Percentiles rank a stretch among this genome's conserved stretches.
Evolutionary conservation across 2,888 invertebrate genomes (phyloP).

Genomic region (Drymonia ruficornis): DNA sequence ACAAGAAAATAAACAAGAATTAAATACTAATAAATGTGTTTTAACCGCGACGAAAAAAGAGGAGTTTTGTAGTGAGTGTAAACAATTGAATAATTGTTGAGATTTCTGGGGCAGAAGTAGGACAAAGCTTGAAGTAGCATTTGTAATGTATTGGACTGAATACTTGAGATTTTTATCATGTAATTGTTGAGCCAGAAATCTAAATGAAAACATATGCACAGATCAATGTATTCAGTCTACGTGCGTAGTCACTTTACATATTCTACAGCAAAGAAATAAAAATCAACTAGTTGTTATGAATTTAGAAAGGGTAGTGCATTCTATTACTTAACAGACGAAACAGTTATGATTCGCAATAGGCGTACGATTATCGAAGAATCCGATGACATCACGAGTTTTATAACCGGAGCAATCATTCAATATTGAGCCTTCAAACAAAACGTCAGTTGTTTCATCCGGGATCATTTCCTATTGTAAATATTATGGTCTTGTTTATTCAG

Average conservation of each 20-base stretch:
- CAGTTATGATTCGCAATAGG: constrained; percentile 27
- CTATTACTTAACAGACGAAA: constrained; percentile 35
- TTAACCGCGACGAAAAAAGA: too few relatives aligned
- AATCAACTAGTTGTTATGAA: constrained; percentile 22
- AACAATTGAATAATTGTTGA: background rate
- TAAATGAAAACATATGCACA: background rate
- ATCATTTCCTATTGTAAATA: constrained; percentile 57
- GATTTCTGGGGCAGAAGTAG: constrained; percentile 7
- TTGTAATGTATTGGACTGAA: constrained; percentile 9
- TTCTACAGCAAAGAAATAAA: background rate
- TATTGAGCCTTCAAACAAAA: constrained; percentile 44
- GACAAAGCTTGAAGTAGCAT: too few relatives aligned
- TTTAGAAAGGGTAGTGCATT: constrained; percentile 26
- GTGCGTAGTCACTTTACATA: background rate
- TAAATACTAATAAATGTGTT: constrained; percentile 15
- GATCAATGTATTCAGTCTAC: background rate
- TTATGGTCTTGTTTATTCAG: constrained; percentile 54
- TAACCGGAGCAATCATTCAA: constrained; percentile 33
- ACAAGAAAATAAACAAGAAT: constrained; percentile 24
- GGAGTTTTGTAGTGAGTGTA: too few relatives aligned
- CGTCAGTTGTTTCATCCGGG: constrained; percentile 41
- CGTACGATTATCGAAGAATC: constrained; percentile 34
- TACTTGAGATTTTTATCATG: constrained; percentile 10
- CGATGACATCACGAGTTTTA: constrained; percentile 48
- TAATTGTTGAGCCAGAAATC: constrained; percentile 2